Base-by-base conservation (phyloP, 2,797 vertebrate species). In the Takifugu ocellatus region DNA sequence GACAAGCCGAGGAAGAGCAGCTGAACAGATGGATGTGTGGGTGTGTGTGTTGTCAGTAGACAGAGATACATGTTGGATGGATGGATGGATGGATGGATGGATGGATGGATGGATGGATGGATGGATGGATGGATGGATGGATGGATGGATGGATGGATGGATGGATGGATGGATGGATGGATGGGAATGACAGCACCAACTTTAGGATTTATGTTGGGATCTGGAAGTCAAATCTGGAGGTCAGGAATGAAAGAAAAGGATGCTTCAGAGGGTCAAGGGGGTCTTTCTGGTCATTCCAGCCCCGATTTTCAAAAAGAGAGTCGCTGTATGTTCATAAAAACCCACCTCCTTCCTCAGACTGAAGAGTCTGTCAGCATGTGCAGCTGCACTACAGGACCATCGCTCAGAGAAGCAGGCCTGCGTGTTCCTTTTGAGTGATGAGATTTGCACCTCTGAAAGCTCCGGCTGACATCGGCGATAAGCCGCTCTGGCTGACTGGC, bases 21-120 rank as follows among this genome's bases (percentile, higher is more conserved):
- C 25, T 56, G 39, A 54, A 57, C 10, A 63, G 25, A 53, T 55
- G 69, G 51, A 52, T 42, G 51, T 9, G 45, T 63, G 59, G 68
- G 55, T 68, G 71, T 68, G 42, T 65, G 69, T 53, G 67, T 61
- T 55, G 62, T 68, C 63, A 68, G 79, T 75, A 67, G 31, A 69
- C 74, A 50, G 61, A 51, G 70, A 75, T 59, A 15, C 56, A 65
- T 54, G 55, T 11, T 5, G 36, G 10, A 42, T 11, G 36, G 10
- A 43, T 43, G 42, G 9, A 3, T 5, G 42, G 43, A 44, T 16
- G 43, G 59, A 57, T 42, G 43, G 51, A 72, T 54, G 52, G 58
- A 61, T 59, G 50, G 58, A 61, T 65, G 51, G 15, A 43, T 59
- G 50, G 10, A 21, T 45, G 52, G 21, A 21, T 21, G 21, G 21